Percentiles rank a stretch among this genome's conserved stretches.
phyloP scores from a whole-genome alignment of 2,113 vertebrate species.

The Pelodiscus sinensis region DNA sequence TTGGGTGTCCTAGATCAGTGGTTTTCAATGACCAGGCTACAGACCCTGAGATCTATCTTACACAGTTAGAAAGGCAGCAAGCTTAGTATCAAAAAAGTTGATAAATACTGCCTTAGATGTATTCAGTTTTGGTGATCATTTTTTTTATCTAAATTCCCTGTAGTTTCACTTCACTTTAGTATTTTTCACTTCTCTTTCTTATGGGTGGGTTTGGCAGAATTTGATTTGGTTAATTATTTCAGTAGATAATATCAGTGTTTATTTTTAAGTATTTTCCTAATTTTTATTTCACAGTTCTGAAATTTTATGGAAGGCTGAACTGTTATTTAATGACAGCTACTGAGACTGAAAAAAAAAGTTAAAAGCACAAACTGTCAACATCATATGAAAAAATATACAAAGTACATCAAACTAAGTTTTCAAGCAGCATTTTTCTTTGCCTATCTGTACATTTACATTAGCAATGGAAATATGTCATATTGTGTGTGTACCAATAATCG shows the following conservation, averaged over 20 bases:
- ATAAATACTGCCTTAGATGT: background rate
- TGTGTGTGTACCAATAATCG: background rate
- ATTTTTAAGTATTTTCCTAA: background rate
- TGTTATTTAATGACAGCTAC: background rate
- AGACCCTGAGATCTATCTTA: background rate
- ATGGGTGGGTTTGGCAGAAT: background rate
- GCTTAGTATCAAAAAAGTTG: background rate
- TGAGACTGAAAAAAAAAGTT: background rate
- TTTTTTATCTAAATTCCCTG: background rate
- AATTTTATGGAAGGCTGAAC: background rate
- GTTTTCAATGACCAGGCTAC: background rate
- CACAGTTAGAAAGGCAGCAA: background rate
- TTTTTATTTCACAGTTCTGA: background rate
- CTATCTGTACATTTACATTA: background rate
- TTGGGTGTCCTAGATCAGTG: background rate
- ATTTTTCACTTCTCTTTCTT: background rate
- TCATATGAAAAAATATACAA: background rate
- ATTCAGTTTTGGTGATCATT: background rate
- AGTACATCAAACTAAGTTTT: background rate
- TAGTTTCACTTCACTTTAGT: conserved; percentile 2
- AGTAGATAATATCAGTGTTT: background rate
- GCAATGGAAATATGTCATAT: too few relatives aligned
- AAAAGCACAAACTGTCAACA: background rate
- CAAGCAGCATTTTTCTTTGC: background rate
- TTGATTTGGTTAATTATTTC: background rate